Evolutionary conservation across 1,140 invertebrate species (phyloP), one percentile per base, ranked within the genome.

Genomic region (Lepidurus packardi): DNA sequence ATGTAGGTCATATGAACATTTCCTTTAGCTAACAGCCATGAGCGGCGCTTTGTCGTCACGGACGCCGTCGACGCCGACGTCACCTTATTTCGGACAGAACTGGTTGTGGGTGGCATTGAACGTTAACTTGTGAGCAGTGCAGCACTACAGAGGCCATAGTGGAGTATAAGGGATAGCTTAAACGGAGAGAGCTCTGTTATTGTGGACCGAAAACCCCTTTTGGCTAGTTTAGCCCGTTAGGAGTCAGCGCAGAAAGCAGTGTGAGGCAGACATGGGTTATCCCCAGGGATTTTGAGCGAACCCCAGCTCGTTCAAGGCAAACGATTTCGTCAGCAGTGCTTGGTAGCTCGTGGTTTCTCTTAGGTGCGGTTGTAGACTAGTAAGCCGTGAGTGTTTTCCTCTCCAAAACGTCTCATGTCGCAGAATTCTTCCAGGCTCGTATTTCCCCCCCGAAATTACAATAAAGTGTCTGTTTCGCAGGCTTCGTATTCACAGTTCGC

Each of bases 291-390:
- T 16, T 65, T 65, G 53, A n/a, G 53, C 21, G 53, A 65, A 65
- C 21, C 53, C 53, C 53, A 65, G 16, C 53, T 65, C 53, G 8
- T 65, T 65, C 9, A 13, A 65, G 21, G 53, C 16, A 13, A 65
- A 65, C 53, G 4, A 65, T 65, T 65, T 65, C 53, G 13, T 65
- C 53, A 65, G 53, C 53, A n/a, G 53, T 65, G 53, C 53, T 65
- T 16, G 53, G 53, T 65, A 65, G 53, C 53, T 65, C 7, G 34
- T 34, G 34, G 53, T 65, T 65, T 65, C 53, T 65, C 53, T 65
- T n/a, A 7, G 7, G 53, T 9, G 53, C 53, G 16, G 21, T 65
- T 13, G 7, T 16, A 65, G 16, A 13, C 8, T 13, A 4, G 8
- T 65, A 34, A 34, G 34, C 34, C 21, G 53, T 65, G 53, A 1